Evolutionary conservation across 2,113 vertebrate species (phyloP), one percentile per base, ranked within the genome.

Genomic region (Arothron firmamentum): DNA sequence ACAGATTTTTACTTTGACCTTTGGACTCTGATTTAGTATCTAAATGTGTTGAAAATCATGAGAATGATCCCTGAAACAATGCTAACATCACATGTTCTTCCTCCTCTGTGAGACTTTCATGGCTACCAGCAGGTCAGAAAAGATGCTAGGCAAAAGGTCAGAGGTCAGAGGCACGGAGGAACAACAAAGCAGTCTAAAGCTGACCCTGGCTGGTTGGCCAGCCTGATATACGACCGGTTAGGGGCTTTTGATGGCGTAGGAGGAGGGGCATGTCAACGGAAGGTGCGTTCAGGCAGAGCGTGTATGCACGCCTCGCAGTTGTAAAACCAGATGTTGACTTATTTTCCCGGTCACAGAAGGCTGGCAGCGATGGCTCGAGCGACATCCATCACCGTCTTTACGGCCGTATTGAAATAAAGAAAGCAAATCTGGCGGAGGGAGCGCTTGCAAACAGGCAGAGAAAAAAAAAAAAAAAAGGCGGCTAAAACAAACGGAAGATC

Each of bases 271-370:
- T 1, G 42, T 60, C 56, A 65, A 52, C 16, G 50, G 69, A 75
- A 68, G 79, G 62, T 65, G 47, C 20, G 31, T 48, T 55, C 41
- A 41, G n/a, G 50, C 21, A 45, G 51, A 53, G 53, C 18, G 52
- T 15, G 52, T 56, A 38, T 50, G 65, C 55, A 56, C 23, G 55
- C 19, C 18, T 60, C 52, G 1, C 50, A 51, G 81, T 63, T 62
- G 50, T 76, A 74, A 81, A 81, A 73, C 80, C 85, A 87, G 81
- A 88, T 88, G 87, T 86, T 78, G 65, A 78, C 76, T 77, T 42
- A 19, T 66, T 79, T 78, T 74, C 45, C 57, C 28, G 62, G 41
- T 62, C 65, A 58, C 75, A 65, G 57, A 62, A n/a, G 57, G 55
- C 67, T 65, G 48, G 53, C 52, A 58, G 53, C 41, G 73, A 82